Base-by-base conservation (phyloP, 2,113 vertebrate species). In the Sakesphorus luctuosus region DNA sequence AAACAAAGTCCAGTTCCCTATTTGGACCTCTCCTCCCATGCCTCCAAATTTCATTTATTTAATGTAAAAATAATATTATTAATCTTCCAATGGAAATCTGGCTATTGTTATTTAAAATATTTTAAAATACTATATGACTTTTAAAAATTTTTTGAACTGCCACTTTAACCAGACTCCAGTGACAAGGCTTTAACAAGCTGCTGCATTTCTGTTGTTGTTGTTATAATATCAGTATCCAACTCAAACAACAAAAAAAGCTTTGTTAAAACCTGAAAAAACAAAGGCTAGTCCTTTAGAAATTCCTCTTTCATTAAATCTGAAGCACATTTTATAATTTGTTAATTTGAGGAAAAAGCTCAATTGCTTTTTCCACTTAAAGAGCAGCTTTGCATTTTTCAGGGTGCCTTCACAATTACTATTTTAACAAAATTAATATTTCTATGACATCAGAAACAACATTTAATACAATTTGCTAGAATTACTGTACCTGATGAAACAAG, bases 401-500 rank as follows among this genome's bases (percentile, higher is more conserved):
- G 15, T 88, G 73, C 52, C 66, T 78, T 94, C 79, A 68, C 16
- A 66, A 89, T 52, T 55, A 92, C 19, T 61, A 43, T 68, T 89
- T 74, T 35, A 86, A 92, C 38, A 94, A 87, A 90, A 93, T 49
- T 83, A 95, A 8, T 43, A 95, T 10, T 75, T 90, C 83, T 78
- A 78, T 78, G 79, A 92, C 61, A 87, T 79, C 49, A 89, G 73
- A 92, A 93, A 76, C 20, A 85, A 56, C 31, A 91, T 69, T 90
- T 29, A 71, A 92, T 33, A 94, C 44, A 62, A 66, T 47, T 71
- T 93, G 23, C 73, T 80, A 75, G 68, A 96, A 95, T 95, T 96
- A 97, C 96, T 84, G 36, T 97, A 97, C 96, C 96, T 97, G 93
- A 90, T 92, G 73, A 92, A 91, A 93, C 94, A 94, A 96, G 89